Base-by-base conservation (phyloP, 2,888 invertebrate species). In the Idaea straminata region DNA sequence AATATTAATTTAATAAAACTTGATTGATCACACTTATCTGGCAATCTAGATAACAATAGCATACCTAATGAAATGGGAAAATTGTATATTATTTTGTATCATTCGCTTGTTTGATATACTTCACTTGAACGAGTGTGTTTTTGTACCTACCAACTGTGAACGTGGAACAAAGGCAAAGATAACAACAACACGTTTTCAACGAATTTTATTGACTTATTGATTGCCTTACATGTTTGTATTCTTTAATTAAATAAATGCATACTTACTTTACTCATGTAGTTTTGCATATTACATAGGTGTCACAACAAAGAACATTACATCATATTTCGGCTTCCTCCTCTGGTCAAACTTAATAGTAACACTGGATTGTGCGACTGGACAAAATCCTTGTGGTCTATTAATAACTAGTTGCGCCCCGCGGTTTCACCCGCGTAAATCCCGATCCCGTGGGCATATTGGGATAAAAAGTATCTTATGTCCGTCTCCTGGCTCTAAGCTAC, bases 21-120 rank as follows among this genome's bases (percentile, higher is more conserved):
- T 77, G 76, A 81, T 78, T 74, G 77, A 82, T 83, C 72, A 72
- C 64, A 68, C 70, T 74, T 72, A 80, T 79, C 78, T 73, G 47
- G 59, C 64, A 58, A 77, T 78, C 76, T 73, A 69, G 70, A 73
- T 77, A 71, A 76, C 77, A 77, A 76, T 76, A 67, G 71, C 66
- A 62, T 68, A 64, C 66, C 68, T 74, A 78, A 75, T 77, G 74
- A 77, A 76, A 70, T 77, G 77, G 71, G 75, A 81, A 82, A 76
- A 67, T 68, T 64, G 66, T 66, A 62, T 69, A 63, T 69, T 64
- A 69, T 72, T 67, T 69, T 69, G 64, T 73, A 67, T 66, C 66
- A 64, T 67, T 74, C 69, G 68, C 71, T 47, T 62, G 62, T 47
- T 66, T 61, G 63, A 68, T 70, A 69, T 67, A 65, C 47, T 47